These are phyloP conservation scores for Leiothrix lutea DNA, from an alignment of 2,113 vertebrate species.

Conservation along the genomic window DNA sequence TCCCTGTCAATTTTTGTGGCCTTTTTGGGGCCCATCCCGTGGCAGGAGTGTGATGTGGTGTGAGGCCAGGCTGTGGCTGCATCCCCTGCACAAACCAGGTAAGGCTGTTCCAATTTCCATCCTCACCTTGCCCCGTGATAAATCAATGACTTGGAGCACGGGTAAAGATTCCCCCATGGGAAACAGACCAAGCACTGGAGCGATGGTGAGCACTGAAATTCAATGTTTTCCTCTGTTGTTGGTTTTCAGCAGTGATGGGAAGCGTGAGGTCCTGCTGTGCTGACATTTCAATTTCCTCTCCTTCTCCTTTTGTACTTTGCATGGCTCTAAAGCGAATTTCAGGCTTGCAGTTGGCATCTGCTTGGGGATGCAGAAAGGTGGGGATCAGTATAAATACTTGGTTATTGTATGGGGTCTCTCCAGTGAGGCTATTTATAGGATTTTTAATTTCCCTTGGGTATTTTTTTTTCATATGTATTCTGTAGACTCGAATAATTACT, in stretches of 20 bases:
- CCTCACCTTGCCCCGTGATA: not conserved
- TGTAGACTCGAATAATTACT: conserved; percentile 27
- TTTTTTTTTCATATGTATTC: not conserved
- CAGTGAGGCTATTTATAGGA: not conserved
- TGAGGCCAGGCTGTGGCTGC: not conserved
- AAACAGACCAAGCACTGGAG: not conserved
- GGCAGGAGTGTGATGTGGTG: not conserved
- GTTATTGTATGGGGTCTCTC: not conserved
- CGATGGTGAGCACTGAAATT: not conserved
- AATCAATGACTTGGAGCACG: not conserved
- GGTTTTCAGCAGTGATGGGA: not conserved
- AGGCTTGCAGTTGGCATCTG: not conserved
- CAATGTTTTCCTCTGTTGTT: not conserved
- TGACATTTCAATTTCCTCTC: conserved; percentile 10
- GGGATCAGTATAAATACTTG: not conserved
- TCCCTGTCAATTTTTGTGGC: not conserved
- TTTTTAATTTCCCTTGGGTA: not conserved
- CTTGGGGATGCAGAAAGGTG: not conserved
- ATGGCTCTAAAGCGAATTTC: conserved; percentile 13
- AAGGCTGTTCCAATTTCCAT: not conserved
- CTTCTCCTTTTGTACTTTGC: not conserved
- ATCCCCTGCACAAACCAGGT: not conserved
- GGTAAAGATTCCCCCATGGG: not conserved
- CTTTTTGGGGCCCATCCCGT: not conserved
- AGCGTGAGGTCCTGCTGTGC: not conserved